Evolutionary conservation across 2,113 vertebrate species (phyloP).

Genomic region (Solea senegalensis): DNA sequence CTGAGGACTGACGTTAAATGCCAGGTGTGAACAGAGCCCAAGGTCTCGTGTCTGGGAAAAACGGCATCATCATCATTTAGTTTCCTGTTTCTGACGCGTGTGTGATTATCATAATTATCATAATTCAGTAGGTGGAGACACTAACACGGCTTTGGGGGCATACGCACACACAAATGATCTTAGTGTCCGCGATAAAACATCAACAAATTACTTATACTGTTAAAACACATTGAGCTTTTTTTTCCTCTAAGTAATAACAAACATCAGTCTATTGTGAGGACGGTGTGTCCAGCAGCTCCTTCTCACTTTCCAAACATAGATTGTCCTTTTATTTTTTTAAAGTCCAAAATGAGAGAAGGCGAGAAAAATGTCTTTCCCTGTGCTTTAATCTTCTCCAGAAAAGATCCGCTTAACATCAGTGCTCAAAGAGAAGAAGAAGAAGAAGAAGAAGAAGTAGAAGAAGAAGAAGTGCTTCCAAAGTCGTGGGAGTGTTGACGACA

Average conservation of each 20-base stretch:
- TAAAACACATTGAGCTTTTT: slow-evolving; percentile 27
- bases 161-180: not conserved
- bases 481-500: not conserved
- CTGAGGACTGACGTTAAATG: no score
- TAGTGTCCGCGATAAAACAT: slow-evolving; percentile 33
- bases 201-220: slow-evolving; percentile 41
- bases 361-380: not conserved
- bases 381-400: not conserved
- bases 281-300: not conserved
- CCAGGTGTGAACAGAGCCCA: no score
- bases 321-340: not conserved
- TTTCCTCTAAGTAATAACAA: slow-evolving; percentile 8
- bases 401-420: not conserved
- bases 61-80: no score
- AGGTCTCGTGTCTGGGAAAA: no score
- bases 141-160: slow-evolving; percentile 31
- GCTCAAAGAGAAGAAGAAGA: slow-evolving; percentile 1
- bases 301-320: not conserved
- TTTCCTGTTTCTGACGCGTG: no score
- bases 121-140: slow-evolving; percentile 48
- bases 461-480: slow-evolving; percentile 4
- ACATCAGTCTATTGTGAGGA: slow-evolving; percentile 19
- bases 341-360: slow-evolving; percentile 3
- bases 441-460: slow-evolving; percentile 2
- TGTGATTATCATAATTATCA: no score